Conservation (phyloP, 1,140 invertebrate genomes). For the Coelopa frigida region DNA sequence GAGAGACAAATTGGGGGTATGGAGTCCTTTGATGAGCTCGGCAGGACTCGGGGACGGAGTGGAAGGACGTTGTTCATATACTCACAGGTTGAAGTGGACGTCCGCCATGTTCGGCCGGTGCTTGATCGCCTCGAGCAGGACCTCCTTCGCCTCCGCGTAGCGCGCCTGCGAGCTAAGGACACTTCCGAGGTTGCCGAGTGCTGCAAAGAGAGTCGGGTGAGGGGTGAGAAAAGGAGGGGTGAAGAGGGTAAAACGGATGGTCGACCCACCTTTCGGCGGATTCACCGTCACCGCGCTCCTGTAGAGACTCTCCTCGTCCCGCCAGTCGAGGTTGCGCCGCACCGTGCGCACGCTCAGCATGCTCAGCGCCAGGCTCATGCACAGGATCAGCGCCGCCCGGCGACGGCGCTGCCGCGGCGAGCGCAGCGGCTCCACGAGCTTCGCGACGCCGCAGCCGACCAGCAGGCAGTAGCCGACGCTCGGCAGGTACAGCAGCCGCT, state of each 20-base stretch:
- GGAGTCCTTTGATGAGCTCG: too few relatives aligned
- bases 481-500: conserved; percentile 89
- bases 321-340: conserved; percentile 82
- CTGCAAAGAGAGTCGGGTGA: conserved; percentile 47
- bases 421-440: conserved; percentile 36
- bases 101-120: conserved; percentile 93
- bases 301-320: conserved; percentile 87
- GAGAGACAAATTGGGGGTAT: too few relatives aligned
- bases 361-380: conserved; percentile 55
- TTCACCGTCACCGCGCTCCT: conserved; percentile 84
- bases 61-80: too few relatives aligned
- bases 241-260: neutral
- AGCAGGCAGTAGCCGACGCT: conserved; percentile 92
- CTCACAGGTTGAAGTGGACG: conserved; percentile 96
- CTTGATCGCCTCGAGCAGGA: conserved; percentile 76
- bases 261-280: conserved; percentile 88
- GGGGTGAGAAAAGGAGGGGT: neutral
- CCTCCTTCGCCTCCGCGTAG: conserved; percentile 76
- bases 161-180: conserved; percentile 80
- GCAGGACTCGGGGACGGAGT: too few relatives aligned
- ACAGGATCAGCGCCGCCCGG: conserved; percentile 46
- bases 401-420: conserved; percentile 46
- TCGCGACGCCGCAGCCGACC: conserved; percentile 65
- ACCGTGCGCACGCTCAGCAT: conserved; percentile 71
- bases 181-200: conserved; percentile 88